Base-by-base conservation (phyloP, 2,888 invertebrate genomes). In the Nomada hirtipes region DNA sequence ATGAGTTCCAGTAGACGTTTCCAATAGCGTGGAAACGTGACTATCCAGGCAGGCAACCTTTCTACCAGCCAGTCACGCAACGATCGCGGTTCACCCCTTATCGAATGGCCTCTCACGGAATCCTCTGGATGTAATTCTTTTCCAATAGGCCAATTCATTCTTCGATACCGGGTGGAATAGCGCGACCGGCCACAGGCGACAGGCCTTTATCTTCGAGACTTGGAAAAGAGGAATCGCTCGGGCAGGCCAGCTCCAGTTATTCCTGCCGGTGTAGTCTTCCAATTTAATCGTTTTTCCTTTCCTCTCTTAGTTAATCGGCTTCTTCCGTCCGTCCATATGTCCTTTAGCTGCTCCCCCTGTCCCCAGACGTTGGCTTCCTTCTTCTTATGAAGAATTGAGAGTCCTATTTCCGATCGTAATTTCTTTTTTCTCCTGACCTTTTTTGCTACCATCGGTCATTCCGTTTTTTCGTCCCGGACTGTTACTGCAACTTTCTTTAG, bases 121-220 rank as follows among this genome's bases (percentile, higher is more conserved):
- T 84, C 74, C 75, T 63, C 69, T 44, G n/a, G 42, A 65, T 67
- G 75, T 74, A 75, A 84, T 78, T 86, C 86, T 83, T 83, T 80
- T 83, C 76, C 86, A 78, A 82, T 78, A 70, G 71, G 73, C 79
- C 77, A 76, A 86, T 83, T 76, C 73, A 69, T 86, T 83, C 73
- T 44, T 76, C 76, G 75, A 86, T 83, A 83, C 70, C 67, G 57
- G 50, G 70, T 44, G 68, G 75, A 74, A 77, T 70, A 84, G 74
- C 42, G n/a, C 63, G 59, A 59, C 42, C 29, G 20, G 26, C 50
- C 61, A 64, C 53, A 59, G 68, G 57, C 75, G 82, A 82, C 82
- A 60, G 60, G 64, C 47, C 59, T 73, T 82, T 82, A 82, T 81
- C 70, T 61, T 60, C 57, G 20, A 53, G 67, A 20, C 42, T 55